phyloP scores from a whole-genome alignment of 2,113 vertebrate genomes.

The Gallinago paraguaiae region DNA sequence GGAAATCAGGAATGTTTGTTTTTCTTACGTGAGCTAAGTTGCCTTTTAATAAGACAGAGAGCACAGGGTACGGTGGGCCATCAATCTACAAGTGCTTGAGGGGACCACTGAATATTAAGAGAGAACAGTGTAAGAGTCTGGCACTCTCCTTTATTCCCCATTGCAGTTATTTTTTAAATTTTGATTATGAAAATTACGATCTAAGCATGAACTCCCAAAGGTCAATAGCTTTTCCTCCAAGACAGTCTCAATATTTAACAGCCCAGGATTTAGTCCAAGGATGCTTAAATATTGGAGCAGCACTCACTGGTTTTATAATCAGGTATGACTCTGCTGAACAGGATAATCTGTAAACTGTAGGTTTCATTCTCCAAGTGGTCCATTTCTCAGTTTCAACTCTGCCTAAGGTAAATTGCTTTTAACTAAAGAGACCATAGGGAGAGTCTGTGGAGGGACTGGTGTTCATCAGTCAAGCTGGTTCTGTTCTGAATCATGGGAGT shows the following conservation, averaged over 20 bases:
- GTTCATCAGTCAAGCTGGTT: neutral
- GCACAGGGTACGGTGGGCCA: neutral
- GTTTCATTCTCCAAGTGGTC: neutral
- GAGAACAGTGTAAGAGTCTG: neutral
- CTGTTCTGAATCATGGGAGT: neutral
- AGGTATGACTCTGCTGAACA: neutral
- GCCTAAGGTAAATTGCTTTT: constrained; percentile 10
- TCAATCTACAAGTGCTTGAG: neutral
- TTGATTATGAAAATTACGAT: constrained; percentile 12
- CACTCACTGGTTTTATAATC: neutral
- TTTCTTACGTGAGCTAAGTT: neutral
- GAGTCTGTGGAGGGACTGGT: neutral
- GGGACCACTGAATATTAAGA: neutral
- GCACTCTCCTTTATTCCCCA: neutral
- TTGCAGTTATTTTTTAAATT: neutral
- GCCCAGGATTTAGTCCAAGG: neutral
- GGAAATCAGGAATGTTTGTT: neutral
- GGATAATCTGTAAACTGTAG: neutral
- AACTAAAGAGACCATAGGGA: neutral
- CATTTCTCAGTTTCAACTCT: neutral
- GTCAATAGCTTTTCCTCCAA: constrained; percentile 9
- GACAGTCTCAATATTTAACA: neutral
- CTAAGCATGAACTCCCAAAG: neutral
- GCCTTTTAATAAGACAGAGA: neutral
- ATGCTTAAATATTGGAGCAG: neutral